Conservation (phyloP, 1,140 invertebrate genomes). For the Hormaphis cornu region DNA sequence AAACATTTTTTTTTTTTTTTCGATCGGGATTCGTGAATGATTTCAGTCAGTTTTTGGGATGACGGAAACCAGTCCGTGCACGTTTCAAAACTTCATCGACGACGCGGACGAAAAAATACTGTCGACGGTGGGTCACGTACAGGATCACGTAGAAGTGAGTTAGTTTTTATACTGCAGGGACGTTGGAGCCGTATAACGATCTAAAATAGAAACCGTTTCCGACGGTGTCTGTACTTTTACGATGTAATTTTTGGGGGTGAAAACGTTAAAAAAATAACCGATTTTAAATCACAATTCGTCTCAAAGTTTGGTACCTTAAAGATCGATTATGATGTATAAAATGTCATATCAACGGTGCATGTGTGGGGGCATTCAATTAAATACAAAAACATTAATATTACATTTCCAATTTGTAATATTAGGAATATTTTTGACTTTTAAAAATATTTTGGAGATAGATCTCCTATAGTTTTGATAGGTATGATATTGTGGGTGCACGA, state of each 20-base stretch:
- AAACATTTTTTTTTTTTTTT: too few relatives aligned
- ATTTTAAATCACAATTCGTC: not conserved
- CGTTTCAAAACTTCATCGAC: conserved; percentile 52
- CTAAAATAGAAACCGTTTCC: not conserved
- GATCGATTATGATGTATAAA: too few relatives aligned
- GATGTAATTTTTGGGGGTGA: not conserved
- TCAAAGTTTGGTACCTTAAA: too few relatives aligned
- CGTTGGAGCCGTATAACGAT: not conserved
- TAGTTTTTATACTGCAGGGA: too few relatives aligned
- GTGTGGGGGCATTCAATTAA: too few relatives aligned
- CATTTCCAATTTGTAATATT: too few relatives aligned
- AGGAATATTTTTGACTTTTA: too few relatives aligned
- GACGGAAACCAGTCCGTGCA: conserved; percentile 72
- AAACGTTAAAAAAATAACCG: not conserved
- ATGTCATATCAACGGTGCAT: too few relatives aligned
- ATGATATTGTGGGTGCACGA: too few relatives aligned
- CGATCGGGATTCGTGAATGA: not conserved
- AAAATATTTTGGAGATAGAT: too few relatives aligned
- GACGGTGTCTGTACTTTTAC: not conserved
- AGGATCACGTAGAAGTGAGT: conserved; percentile 65
- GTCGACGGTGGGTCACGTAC: conserved; percentile 65
- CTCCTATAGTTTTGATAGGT: too few relatives aligned
- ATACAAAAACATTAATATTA: too few relatives aligned
- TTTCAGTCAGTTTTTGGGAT: conserved; percentile 73
- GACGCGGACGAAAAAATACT: conserved; percentile 57